phyloP scores from a whole-genome alignment of 2,113 vertebrate species.

The Myrmecophaga tridactyla region DNA sequence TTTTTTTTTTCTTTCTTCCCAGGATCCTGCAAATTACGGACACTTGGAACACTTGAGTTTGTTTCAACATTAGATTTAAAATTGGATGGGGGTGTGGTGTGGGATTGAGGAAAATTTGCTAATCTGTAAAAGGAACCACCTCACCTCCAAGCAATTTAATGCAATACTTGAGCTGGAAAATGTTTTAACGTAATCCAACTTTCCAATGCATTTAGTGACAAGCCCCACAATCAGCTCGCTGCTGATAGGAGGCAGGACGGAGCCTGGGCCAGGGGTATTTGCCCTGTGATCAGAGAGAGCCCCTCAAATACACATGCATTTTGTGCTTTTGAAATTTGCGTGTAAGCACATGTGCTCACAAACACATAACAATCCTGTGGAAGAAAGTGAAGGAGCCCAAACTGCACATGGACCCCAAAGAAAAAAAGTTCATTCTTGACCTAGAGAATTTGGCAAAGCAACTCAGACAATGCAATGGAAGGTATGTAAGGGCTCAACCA shows the following conservation, averaged over 20 bases:
- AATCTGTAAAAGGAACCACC: not conserved
- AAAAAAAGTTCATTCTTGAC: not conserved
- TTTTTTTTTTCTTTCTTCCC: not conserved
- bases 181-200: not conserved
- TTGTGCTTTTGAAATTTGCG: not conserved
- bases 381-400: not conserved
- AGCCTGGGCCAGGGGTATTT: not conserved
- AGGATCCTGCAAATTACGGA: not conserved
- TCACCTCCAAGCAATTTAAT: not conserved
- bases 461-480: not conserved
- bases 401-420: not conserved
- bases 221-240: not conserved
- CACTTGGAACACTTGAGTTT: not conserved
- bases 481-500: not conserved
- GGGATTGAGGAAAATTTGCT: not conserved
- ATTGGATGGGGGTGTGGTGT: not conserved
- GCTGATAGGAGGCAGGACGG: not conserved
- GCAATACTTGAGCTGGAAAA: not conserved
- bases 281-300: not conserved
- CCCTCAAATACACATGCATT: not conserved
- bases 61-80: conserved; percentile 41
- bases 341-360: rapidly evolving
- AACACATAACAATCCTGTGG: not conserved
- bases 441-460: not conserved
- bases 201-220: not conserved